Percentiles rank a stretch among this genome's conserved stretches.
Conservation (phyloP, 2,797 vertebrate genomes). For the Syngnathus rostellatus region DNA sequence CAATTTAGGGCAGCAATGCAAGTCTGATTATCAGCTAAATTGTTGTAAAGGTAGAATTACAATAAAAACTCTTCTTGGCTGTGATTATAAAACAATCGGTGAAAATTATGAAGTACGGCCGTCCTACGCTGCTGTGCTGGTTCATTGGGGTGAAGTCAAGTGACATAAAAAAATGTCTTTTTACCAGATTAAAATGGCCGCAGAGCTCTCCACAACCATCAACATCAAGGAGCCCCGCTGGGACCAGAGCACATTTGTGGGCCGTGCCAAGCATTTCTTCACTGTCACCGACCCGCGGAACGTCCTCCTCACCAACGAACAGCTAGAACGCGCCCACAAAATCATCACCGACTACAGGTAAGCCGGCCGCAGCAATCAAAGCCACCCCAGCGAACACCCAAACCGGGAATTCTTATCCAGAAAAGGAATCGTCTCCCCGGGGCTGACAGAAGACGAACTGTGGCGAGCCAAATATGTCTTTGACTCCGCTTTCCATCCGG, state of each 20-base stretch:
- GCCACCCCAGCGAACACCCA: no score
- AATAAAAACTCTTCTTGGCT: no score
- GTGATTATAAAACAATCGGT: no score
- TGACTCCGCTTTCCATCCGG: constrained; percentile 95
- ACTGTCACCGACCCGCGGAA: constrained; percentile 97
- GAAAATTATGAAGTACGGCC: no score
- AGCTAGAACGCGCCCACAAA: constrained; percentile 78
- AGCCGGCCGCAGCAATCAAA: not conserved
- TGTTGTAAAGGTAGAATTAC: no score
- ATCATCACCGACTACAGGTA: constrained; percentile 94
- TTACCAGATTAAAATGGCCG: constrained; percentile 79
- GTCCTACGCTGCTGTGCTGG: no score
- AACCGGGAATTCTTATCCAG: constrained; percentile 49
- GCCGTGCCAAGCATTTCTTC: constrained; percentile 94
- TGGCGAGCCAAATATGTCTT: constrained; percentile 96
- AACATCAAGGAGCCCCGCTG: constrained; percentile 96
- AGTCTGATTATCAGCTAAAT: no score
- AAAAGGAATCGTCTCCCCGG: constrained; percentile 78
- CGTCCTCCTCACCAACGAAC: constrained; percentile 81
- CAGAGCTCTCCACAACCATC: constrained; percentile 80
- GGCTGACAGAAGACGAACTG: constrained; percentile 88
- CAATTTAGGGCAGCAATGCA: no score
- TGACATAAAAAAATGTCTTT: not conserved
- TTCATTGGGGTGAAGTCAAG: no score
- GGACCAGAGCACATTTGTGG: constrained; percentile 92